Base-by-base conservation (phyloP, 2,888 invertebrate genomes). In the Drepanosiphum platanoidis region DNA sequence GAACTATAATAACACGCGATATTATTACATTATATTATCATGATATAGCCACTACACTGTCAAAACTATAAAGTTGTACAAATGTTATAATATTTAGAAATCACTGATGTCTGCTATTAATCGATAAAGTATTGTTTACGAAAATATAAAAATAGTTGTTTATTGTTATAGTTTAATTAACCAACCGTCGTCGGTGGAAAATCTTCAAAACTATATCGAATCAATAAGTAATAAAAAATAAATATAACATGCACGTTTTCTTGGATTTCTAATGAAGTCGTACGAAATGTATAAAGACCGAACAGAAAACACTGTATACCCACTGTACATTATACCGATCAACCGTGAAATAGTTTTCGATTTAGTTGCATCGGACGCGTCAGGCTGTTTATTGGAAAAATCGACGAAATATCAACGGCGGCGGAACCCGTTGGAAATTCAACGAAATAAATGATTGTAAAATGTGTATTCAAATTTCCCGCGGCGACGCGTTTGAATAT, bases 301-400 rank as follows among this genome's bases (percentile, higher is more conserved):
- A 18, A 22, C 42, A 74, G 9, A 46, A 46, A 46, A 30, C n/a
- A 27, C 15, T 52, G 52, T 52, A 5, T 4, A n/a, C n/a, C 27
- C n/a, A n/a, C n/a, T n/a, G n/a, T n/a, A 11, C n/a, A 75, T 58
- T 75, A n/a, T 34, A n/a, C n/a, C 18, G 75, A 58, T 75, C 27
- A 15, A 58, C 75, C 75, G 36, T 34, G 34, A 75, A 75, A 58
- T n/a, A n/a, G 58, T 75, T 52, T 52, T 52, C 34, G 13, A 52
- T 75, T 34, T 34, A 75, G 32, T 5, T 42, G 42, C 3, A 1
- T 22, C 18, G 30, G 32, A 52, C 34, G 34, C 34, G 13, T 15
- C 15, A 36, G 15, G n/a, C 27, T 52, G 22, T 15, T 58, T 13
- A 11, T 32, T 32, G 74, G 9, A n/a, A 27, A 13, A 52, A 32